phyloP scores from a whole-genome alignment of 92 coral and sea anemone species.

The Zoanthus gigantus region DNA sequence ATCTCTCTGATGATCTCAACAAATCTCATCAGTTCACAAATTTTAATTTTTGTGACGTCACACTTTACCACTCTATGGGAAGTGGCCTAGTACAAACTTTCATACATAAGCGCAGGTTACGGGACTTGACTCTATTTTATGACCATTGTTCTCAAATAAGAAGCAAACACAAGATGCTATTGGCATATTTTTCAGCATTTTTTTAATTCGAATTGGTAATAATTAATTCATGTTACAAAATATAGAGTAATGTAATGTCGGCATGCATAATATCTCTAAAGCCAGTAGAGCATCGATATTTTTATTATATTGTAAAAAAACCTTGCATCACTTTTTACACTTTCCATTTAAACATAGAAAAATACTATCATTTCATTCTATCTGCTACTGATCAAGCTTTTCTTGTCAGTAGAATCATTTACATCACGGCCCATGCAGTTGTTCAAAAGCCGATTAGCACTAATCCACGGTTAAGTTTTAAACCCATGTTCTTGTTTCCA shows the following conservation, averaged over 20 bases:
- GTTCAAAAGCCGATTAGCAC: no score
- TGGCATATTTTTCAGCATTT: no score
- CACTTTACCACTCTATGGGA: no score
- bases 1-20: no score
- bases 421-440: neutral
- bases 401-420: neutral
- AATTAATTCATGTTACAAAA: conserved; percentile 37
- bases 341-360: conserved; percentile 20
- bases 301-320: conserved; percentile 4
- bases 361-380: neutral
- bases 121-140: no score
- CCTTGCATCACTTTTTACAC: neutral
- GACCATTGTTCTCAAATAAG: no score
- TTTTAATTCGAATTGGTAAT: neutral
- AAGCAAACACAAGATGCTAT: neutral
- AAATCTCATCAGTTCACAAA: no score
- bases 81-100: no score
- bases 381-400: neutral
- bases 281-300: neutral
- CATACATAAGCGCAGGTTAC: no score
- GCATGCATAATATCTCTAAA: neutral
- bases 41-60: no score
- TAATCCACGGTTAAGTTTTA: no score
- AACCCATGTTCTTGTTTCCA: neutral
- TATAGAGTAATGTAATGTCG: neutral